Conservation (phyloP, 2,888 invertebrate species). For the Gymnosoma rotundatum region DNA sequence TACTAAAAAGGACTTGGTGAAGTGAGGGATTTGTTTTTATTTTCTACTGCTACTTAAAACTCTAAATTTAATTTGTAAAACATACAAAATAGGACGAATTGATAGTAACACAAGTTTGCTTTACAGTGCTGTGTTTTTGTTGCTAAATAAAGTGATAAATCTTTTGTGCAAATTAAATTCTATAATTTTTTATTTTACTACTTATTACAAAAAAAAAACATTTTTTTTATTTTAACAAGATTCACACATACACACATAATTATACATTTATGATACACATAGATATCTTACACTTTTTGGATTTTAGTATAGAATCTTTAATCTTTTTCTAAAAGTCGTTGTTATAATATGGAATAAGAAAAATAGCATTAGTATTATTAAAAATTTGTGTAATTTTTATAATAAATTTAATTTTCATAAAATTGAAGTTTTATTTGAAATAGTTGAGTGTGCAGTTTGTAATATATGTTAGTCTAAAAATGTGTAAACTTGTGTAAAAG, state of each 20-base stretch:
- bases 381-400: not conserved
- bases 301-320: slow-evolving; percentile 78
- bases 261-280: slow-evolving; percentile 71
- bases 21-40: not conserved
- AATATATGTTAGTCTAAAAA: not conserved
- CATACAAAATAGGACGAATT: not conserved
- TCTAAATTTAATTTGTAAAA: not conserved
- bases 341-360: slow-evolving; percentile 63
- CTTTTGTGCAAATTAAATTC: slow-evolving; percentile 34
- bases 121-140: slow-evolving; percentile 14
- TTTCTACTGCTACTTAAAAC: no score
- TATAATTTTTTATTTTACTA: slow-evolving; percentile 1
- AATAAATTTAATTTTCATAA: not conserved
- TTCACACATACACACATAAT: slow-evolving; percentile 28
- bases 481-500: not conserved
- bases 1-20: not conserved
- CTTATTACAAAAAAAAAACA: not conserved
- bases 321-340: slow-evolving; percentile 77
- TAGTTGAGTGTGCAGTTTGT: not conserved
- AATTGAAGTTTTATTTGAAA: not conserved
- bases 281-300: slow-evolving; percentile 81
- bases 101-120: not conserved
- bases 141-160: slow-evolving; percentile 21
- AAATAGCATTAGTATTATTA: slow-evolving; percentile 71
- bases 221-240: slow-evolving; percentile 14